A percentile compares a stretch with the other conserved stretches of the same genome.
phyloP scores from a whole-genome alignment of 2,888 invertebrate species.

The Bellardia bayeri region DNA sequence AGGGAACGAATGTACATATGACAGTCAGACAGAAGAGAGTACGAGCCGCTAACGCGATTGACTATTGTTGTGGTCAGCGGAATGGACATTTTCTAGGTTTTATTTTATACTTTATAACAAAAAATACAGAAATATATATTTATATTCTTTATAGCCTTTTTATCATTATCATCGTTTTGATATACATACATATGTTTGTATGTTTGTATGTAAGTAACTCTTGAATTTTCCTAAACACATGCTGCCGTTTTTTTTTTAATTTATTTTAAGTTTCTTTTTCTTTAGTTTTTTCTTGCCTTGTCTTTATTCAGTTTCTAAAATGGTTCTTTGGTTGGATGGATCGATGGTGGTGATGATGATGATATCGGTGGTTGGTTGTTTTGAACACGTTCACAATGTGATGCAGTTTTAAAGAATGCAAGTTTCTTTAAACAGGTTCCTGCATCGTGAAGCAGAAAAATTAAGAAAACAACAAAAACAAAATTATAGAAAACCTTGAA shows the following conservation, averaged over 20 bases:
- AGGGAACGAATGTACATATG: not conserved
- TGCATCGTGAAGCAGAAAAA: slow-evolving; percentile 67
- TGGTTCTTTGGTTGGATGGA: slow-evolving; percentile 63
- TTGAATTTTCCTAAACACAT: slow-evolving; percentile 60
- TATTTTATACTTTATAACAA: not conserved
- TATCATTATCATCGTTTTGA: slow-evolving; percentile 50
- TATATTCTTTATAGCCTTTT: slow-evolving; percentile 31
- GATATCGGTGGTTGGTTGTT: slow-evolving; percentile 31
- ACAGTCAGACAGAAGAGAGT: too few species aligned
- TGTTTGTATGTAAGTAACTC: not conserved
- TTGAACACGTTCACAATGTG: slow-evolving; percentile 62
- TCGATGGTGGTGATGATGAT: slow-evolving; percentile 49
- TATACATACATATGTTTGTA: not conserved
- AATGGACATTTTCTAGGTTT: slow-evolving; percentile 1
- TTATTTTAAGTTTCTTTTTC: slow-evolving; percentile 40
- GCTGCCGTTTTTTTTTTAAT: slow-evolving; percentile 34
- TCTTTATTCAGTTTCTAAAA: slow-evolving; percentile 34
- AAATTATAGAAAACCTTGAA: slow-evolving; percentile 72
- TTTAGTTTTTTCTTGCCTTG: slow-evolving; percentile 35
- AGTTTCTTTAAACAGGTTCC: slow-evolving; percentile 70
- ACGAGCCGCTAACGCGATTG: slow-evolving; percentile 4
- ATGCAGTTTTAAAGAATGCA: slow-evolving; percentile 72
- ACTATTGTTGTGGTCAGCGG: slow-evolving; percentile 14
- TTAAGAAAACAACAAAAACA: slow-evolving; percentile 16
- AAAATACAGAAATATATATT: not conserved